phyloP scores from a whole-genome alignment of 1,140 invertebrate genomes.

The Aphidius gifuensis region DNA sequence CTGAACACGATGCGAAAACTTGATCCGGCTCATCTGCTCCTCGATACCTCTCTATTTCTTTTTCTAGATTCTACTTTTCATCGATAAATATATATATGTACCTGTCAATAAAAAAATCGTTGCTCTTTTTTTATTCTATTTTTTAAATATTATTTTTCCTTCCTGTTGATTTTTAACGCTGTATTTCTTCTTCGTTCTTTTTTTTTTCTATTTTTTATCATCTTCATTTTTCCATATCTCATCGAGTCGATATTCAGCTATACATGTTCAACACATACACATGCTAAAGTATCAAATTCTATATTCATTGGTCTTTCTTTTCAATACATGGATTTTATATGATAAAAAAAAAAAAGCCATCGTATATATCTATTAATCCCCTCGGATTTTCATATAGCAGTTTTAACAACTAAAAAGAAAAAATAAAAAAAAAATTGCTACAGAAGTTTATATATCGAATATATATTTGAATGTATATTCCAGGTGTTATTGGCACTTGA shows the following conservation, averaged over 20 bases:
- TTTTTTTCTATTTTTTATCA: neutral
- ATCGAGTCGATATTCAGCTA: slow-evolving; percentile 22
- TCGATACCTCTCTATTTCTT: slow-evolving; percentile 14
- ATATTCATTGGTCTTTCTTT: slow-evolving; percentile 23
- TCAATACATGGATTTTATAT: neutral
- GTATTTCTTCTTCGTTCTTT: neutral
- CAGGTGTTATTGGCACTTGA: no score
- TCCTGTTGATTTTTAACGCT: no score
- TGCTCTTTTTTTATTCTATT: slow-evolving; percentile 13
- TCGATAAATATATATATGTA: slow-evolving; percentile 11
- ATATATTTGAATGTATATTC: no score
- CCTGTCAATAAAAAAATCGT: slow-evolving; percentile 24
- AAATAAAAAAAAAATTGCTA: no score
- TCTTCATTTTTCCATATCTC: slow-evolving; percentile 12
- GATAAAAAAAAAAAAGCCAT: no score
- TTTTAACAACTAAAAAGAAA: no score
- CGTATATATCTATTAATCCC: no score
- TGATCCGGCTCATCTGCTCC: slow-evolving; percentile 22
- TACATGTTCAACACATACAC: neutral
- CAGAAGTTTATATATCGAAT: no score
- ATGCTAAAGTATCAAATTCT: slow-evolving; percentile 16
- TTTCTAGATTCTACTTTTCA: neutral
- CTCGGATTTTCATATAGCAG: no score
- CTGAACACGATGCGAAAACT: slow-evolving; percentile 17
- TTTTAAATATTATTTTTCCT: neutral